Conservation (phyloP, 2,113 vertebrate genomes). For the Prionailurus viverrinus region DNA sequence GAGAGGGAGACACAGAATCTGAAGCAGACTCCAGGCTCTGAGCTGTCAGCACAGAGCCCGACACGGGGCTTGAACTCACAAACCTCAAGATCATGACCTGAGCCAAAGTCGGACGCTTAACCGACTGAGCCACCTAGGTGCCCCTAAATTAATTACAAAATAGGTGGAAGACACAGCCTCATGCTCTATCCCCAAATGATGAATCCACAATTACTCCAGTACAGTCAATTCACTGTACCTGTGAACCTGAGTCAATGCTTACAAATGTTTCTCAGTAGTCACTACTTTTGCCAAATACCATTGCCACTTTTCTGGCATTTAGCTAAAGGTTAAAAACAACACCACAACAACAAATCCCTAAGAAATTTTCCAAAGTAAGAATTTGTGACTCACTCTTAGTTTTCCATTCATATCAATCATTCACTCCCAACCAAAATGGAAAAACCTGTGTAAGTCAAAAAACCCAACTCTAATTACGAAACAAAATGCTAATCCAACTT, state of each 20-base stretch:
- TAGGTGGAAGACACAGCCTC: not conserved
- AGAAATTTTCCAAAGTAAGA: constrained; percentile 45
- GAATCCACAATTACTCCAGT: not conserved
- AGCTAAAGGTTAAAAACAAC: not conserved
- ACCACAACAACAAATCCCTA: not conserved
- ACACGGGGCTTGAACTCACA: too few relatives aligned
- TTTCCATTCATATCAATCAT: constrained; percentile 25
- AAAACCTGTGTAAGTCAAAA: not conserved
- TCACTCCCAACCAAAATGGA: constrained; percentile 51
- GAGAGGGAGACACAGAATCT: too few relatives aligned
- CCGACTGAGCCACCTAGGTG: too few relatives aligned
- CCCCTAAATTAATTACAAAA: constrained; percentile 11
- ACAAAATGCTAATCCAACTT: constrained; percentile 24
- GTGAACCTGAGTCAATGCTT: not conserved
- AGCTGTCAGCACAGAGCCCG: too few relatives aligned
- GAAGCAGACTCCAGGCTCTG: too few relatives aligned
- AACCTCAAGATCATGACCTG: too few relatives aligned
- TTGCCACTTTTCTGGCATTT: not conserved
- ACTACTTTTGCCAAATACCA: not conserved
- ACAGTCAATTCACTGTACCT: not conserved
- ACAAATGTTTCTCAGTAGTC: not conserved
- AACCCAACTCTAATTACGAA: constrained; percentile 26
- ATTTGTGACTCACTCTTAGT: constrained; percentile 1
- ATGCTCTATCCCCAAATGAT: not conserved
- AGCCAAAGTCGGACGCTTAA: too few relatives aligned